These are phyloP conservation scores for Heliconius cydno DNA, from an alignment of 2,888 invertebrate genomes.

Conservation along the genomic window DNA sequence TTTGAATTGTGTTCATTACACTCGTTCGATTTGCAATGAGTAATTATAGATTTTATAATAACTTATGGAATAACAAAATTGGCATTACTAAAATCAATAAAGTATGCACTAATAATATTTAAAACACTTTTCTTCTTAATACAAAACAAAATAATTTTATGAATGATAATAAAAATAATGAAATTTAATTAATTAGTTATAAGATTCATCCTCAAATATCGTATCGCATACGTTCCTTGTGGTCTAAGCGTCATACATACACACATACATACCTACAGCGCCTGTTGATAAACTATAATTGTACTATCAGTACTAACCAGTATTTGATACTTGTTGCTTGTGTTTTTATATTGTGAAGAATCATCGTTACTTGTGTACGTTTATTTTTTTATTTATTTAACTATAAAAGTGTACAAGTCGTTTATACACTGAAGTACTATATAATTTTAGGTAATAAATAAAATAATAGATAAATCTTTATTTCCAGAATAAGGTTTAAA, in stretches of 20 bases:
- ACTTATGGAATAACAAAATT: too few relatives aligned
- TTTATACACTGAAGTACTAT: neutral
- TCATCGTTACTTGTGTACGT: neutral
- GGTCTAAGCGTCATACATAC: neutral
- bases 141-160: neutral
- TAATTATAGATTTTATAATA: neutral
- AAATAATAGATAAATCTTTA: neutral
- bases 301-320: neutral
- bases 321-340: slow-evolving; percentile 2
- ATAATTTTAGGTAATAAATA: neutral
- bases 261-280: neutral
- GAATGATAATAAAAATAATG: neutral
- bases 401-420: neutral
- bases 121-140: neutral
- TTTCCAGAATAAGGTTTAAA: too few relatives aligned
- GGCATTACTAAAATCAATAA: neutral
- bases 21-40: neutral
- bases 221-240: neutral
- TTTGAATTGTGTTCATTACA: neutral
- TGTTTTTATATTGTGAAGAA: neutral
- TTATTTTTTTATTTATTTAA: neutral
- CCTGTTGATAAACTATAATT: neutral
- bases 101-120: neutral
- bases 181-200: neutral
- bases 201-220: neutral